phyloP scores from a whole-genome alignment of 2,888 invertebrate species.

The Epistrophe eligans region DNA sequence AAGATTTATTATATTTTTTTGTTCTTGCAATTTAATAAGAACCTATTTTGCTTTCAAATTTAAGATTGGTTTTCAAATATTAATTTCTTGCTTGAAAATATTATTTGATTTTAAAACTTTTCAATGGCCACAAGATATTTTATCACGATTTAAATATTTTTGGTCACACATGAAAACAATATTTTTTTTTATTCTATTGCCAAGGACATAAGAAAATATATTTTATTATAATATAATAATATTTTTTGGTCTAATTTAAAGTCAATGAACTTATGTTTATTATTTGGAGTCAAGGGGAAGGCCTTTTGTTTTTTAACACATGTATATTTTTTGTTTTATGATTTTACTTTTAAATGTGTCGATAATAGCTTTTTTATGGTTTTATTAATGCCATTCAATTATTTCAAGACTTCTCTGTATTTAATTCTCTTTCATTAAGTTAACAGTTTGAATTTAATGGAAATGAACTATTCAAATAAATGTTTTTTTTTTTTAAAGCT shows the following conservation, averaged over 20 bases:
- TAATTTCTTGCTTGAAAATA: slow-evolving; percentile 19
- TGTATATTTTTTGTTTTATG: not conserved
- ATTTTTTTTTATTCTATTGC: not conserved
- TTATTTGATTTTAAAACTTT: not conserved
- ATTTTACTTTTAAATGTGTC: no score
- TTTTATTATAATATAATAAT: not conserved
- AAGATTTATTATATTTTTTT: not conserved
- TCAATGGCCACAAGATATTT: not conserved
- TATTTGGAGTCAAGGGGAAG: slow-evolving; percentile 15
- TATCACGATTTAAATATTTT: not conserved
- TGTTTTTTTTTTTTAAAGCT: no score
- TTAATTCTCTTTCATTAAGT: no score
- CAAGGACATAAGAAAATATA: not conserved
- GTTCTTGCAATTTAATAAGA: not conserved
- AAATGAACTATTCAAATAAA: no score
- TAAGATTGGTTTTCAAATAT: not conserved
- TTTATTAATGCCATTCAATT: no score
- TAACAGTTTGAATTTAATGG: no score
- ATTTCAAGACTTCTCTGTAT: no score
- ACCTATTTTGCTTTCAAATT: not conserved
- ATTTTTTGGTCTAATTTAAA: slow-evolving; percentile 7
- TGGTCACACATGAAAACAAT: not conserved
- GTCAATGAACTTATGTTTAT: slow-evolving; percentile 16
- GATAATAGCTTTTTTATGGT: no score
- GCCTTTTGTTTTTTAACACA: not conserved